Conservation (phyloP, 1,140 invertebrate genomes). For the Marisa cornuarietis region DNA sequence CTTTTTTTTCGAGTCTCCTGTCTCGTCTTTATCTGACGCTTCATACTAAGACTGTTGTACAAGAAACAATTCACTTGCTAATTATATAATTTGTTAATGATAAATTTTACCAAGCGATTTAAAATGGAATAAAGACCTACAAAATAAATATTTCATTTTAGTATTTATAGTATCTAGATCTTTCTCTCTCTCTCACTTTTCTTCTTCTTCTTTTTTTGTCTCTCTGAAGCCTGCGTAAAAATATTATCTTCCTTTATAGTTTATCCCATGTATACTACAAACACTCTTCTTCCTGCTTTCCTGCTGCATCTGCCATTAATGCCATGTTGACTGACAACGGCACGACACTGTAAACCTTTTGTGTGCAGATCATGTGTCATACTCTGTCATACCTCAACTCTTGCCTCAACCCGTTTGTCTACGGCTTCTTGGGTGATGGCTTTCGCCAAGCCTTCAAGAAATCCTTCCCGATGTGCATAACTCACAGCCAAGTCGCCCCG, state of each 20-base stretch:
- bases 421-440: slow-evolving; percentile 88
- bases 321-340: too few species aligned
- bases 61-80: too few species aligned
- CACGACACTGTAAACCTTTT: neutral
- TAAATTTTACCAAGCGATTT: too few species aligned
- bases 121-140: too few species aligned
- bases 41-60: too few species aligned
- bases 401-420: slow-evolving; percentile 93
- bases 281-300: neutral
- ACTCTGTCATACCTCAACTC: slow-evolving; percentile 93
- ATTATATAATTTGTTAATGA: too few species aligned
- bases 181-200: neutral
- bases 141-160: too few species aligned
- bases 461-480: slow-evolving; percentile 41
- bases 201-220: neutral
- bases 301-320: too few species aligned
- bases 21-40: too few species aligned
- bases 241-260: neutral
- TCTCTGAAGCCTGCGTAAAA: neutral
- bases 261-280: neutral
- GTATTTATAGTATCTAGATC: too few species aligned
- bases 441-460: slow-evolving; percentile 80
- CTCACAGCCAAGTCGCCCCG: slow-evolving; percentile 18
- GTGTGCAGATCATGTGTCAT: slow-evolving; percentile 79
- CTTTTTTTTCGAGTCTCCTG: too few species aligned